Conservation (phyloP, 2,888 invertebrate genomes). For the Tinea trinotella region DNA sequence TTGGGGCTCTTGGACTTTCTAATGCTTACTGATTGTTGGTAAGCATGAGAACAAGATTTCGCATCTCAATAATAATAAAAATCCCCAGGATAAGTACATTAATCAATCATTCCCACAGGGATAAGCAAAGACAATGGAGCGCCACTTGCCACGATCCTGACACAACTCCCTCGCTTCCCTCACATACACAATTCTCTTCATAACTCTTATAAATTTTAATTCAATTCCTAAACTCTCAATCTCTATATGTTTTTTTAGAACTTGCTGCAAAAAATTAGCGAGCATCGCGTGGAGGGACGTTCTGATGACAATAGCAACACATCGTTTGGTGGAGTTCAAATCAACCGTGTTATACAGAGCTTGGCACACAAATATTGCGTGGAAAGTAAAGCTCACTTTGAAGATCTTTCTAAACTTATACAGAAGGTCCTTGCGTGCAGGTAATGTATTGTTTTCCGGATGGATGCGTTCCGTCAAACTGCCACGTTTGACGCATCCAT, state of each 20-base stretch:
- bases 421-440: slow-evolving; percentile 93
- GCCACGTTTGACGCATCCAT: not conserved
- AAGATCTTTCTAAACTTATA: slow-evolving; percentile 91
- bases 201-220: too few relatives aligned
- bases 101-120: too few relatives aligned
- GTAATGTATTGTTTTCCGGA: slow-evolving; percentile 34
- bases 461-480: slow-evolving; percentile 19
- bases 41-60: not conserved
- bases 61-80: too few relatives aligned
- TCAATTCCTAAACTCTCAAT: too few relatives aligned
- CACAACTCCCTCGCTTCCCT: too few relatives aligned
- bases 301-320: slow-evolving; percentile 66
- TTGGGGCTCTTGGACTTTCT: too few relatives aligned
- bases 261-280: slow-evolving; percentile 88
- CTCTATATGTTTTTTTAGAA: slow-evolving; percentile 46
- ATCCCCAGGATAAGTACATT: too few relatives aligned
- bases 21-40: too few relatives aligned
- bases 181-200: too few relatives aligned
- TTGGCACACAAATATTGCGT: slow-evolving; percentile 95
- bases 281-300: slow-evolving; percentile 83
- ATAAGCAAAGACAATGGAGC: too few relatives aligned
- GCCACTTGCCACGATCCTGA: too few relatives aligned
- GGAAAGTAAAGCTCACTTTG: slow-evolving; percentile 95
- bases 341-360: slow-evolving; percentile 94
- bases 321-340: slow-evolving; percentile 76